Evolutionary conservation across 2,113 vertebrate genomes (phyloP), one percentile per base, ranked within the genome.

Genomic region (Donacobius atricapilla): DNA sequence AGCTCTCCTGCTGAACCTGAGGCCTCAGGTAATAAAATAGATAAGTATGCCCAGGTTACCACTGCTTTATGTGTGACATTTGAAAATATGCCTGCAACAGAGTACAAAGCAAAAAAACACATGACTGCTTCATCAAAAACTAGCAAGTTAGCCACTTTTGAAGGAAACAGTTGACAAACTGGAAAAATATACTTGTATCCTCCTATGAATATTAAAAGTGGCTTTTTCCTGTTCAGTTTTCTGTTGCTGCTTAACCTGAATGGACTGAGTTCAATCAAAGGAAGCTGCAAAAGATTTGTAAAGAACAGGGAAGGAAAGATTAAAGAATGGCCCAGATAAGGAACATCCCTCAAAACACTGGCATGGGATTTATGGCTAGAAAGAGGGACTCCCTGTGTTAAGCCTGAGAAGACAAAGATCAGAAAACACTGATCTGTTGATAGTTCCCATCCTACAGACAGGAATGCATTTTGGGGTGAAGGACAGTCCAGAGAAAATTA

Each of bases 251-350:
- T 81, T 89, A 93, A 89, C 61, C 31, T 76, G 65, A 92, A 89
- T 65, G 51, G 82, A 92, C 83, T 48, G 35, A 89, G 37, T 91
- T 95, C 76, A 95, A 64, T 57, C 91, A 89, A 89, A 96, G 89
- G 81, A 96, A 94, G 37, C 77, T 82, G 73, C 51, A 91, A 82
- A 87, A 68, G 22, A 25, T 76, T 89, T 93, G 53, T 87, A 87
- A 94, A 91, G 57, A 94, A 72, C 65, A 45, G 70, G 65, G 37
- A 76, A 95, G 77, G 89, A 94, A 95, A 93, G 91, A 91, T 72
- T 65, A 82, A 96, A 89, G 83, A 94, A 89, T 76, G 61, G 57
- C 57, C 81, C 57, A 91, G 89, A 94, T 87, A 96, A 97, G 91
- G 77, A 93, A 87, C 61, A 87, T 72, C 65, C 70, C 83, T 92